These are phyloP conservation scores for Saxidomus purpurata DNA, from an alignment of 1,140 invertebrate genomes.

Conservation along the genomic window DNA sequence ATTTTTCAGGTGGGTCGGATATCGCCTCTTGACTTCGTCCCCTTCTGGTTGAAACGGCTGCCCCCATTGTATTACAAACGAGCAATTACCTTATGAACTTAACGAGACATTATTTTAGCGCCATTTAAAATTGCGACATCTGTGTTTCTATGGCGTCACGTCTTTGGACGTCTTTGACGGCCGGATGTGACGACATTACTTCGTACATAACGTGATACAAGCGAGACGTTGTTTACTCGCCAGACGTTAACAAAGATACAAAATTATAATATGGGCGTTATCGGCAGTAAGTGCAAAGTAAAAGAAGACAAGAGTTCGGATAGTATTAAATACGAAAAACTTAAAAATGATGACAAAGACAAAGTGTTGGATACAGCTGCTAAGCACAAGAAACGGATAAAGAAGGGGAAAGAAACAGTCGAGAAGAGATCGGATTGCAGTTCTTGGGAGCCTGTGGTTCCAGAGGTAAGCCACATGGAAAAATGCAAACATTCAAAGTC, in stretches of 20 bases:
- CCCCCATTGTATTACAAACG: not conserved
- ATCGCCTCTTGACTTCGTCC: not conserved
- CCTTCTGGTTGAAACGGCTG: not conserved
- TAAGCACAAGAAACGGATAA: not conserved
- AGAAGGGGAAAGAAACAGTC: not conserved
- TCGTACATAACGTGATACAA: too few relatives aligned
- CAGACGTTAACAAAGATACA: not conserved
- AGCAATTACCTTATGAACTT: not conserved
- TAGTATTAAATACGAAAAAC: conserved; percentile 21
- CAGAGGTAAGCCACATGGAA: not conserved
- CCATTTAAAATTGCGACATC: not conserved
- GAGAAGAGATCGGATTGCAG: not conserved
- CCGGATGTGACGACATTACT: conserved; percentile 50
- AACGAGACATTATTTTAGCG: conserved; percentile 16
- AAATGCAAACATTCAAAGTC: conserved; percentile 29
- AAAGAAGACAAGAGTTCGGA: not conserved
- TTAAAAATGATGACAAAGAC: not conserved
- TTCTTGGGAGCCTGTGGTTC: not conserved
- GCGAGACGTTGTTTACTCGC: not conserved
- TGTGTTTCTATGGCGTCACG: conserved; percentile 1
- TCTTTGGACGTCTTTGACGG: too few relatives aligned
- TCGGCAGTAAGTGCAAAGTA: conserved; percentile 14
- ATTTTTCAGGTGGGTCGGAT: not conserved
- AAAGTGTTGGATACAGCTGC: too few relatives aligned
- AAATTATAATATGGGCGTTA: conserved; percentile 44